A percentile compares a stretch with the other conserved stretches of the same genome.
These are phyloP conservation scores for Muntiacus reevesi DNA, from an alignment of 2,113 vertebrate species.

Conservation along the genomic window DNA sequence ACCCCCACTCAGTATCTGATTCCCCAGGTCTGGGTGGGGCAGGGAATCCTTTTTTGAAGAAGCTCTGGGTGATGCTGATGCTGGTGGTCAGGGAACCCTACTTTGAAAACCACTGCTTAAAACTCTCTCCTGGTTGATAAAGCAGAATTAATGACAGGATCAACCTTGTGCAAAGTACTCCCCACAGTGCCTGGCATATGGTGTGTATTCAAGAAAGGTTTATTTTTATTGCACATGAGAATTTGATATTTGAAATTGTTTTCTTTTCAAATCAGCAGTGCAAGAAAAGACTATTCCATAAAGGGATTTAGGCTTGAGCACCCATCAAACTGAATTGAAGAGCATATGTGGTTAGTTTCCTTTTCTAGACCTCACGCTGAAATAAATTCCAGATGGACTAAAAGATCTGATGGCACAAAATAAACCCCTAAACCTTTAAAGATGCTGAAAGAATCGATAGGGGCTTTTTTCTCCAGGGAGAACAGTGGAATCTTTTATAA, in stretches of 20 bases:
- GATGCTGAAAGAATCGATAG: not conserved
- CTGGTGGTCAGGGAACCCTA: too few species aligned
- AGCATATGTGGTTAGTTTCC: not conserved
- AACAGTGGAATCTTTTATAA: not conserved
- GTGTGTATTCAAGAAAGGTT: not conserved
- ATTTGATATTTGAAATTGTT: not conserved
- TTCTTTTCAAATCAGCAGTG: not conserved
- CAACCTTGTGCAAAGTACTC: not conserved
- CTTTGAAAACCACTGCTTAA: not conserved
- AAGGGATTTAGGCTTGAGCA: not conserved
- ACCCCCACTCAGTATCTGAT: not conserved
- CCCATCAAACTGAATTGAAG: not conserved
- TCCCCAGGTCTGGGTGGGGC: not conserved
- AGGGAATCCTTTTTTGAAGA: not conserved
- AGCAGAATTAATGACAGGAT: rapidly evolving
- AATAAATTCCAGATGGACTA: not conserved
- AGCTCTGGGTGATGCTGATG: not conserved
- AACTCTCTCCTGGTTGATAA: not conserved
- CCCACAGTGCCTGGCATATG: not conserved
- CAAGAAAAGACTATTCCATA: not conserved
- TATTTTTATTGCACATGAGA: not conserved
- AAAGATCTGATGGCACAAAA: not conserved
- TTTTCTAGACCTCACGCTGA: not conserved
- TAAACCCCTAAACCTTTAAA: not conserved
- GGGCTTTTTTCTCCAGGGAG: not conserved